Conservation (phyloP, 2,888 invertebrate genomes). For the Scotopteryx bipunctaria region DNA sequence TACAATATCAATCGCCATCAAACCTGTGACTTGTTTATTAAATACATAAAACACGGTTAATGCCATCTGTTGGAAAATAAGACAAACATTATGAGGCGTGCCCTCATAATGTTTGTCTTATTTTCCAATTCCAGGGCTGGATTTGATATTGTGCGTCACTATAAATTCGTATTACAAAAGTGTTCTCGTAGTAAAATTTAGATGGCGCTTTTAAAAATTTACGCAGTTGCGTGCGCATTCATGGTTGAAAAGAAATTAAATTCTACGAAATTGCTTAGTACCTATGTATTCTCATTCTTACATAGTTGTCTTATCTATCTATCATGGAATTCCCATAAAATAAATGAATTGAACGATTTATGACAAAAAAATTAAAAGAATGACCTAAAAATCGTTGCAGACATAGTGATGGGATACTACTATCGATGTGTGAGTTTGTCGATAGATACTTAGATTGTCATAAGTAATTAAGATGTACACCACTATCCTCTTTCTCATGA, state of each 20-base stretch:
- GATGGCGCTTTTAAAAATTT: conserved; percentile 10
- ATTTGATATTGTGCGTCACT: too few species aligned
- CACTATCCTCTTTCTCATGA: background rate
- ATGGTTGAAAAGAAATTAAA: conserved; percentile 13
- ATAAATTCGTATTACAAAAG: too few species aligned
- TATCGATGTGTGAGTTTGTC: conserved; percentile 39
- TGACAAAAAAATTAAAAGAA: background rate
- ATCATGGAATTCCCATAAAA: conserved; percentile 1
- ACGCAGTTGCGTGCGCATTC: conserved; percentile 11
- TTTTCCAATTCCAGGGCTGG: too few species aligned
- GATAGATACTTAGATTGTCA: conserved; percentile 2
- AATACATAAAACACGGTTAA: too few species aligned
- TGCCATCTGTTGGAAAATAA: background rate
- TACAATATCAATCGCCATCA: too few species aligned
- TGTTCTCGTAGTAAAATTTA: background rate
- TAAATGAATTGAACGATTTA: background rate
- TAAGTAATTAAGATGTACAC: conserved; percentile 1
- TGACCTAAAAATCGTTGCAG: conserved; percentile 13
- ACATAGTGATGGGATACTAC: conserved; percentile 23
- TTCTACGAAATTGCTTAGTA: conserved; percentile 6
- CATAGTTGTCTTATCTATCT: conserved; percentile 4
- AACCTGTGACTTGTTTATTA: too few species aligned
- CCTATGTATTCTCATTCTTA: conserved; percentile 4
- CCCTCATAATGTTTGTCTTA: too few species aligned
- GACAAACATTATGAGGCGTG: too few species aligned